These are phyloP conservation scores for Drosophila lacteicornis DNA, from an alignment of 1,140 invertebrate genomes.

Conservation along the genomic window DNA sequence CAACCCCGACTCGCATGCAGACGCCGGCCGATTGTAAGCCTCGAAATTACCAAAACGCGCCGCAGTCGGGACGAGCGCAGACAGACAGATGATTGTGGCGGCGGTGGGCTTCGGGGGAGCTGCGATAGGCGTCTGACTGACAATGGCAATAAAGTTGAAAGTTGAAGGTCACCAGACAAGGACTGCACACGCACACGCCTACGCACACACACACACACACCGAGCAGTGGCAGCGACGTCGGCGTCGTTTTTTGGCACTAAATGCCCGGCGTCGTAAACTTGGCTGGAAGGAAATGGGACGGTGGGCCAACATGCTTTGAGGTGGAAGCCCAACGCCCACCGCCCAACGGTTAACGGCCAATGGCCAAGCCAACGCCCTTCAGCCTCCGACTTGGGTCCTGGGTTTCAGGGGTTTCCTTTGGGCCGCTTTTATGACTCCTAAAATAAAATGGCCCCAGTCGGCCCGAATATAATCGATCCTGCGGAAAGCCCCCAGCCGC, in stretches of 20 bases:
- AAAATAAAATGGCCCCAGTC: conserved; percentile 63
- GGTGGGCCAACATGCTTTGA: conserved; percentile 43
- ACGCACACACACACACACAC: conserved; percentile 12
- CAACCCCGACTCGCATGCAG: conserved; percentile 3
- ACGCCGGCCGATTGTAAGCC: conserved; percentile 55
- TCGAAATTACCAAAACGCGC: conserved; percentile 75
- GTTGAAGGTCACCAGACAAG: conserved; percentile 82
- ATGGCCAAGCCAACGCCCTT: conserved; percentile 60
- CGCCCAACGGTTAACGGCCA: conserved; percentile 21
- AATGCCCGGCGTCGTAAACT: conserved; percentile 27
- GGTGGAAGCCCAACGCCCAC: conserved; percentile 25
- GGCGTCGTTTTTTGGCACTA: conserved; percentile 76
- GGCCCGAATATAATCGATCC: conserved; percentile 73
- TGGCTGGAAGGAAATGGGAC: neutral
- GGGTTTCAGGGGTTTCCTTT: conserved; percentile 18
- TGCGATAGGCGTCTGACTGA: conserved; percentile 57
- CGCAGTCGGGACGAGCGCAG: conserved; percentile 44
- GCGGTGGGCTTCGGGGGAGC: neutral
- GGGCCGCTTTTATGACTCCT: conserved; percentile 46
- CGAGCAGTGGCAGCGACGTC: conserved; percentile 19
- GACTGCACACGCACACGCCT: conserved; percentile 33
- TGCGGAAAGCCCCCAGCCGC: neutral
- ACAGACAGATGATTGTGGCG: conserved; percentile 22
- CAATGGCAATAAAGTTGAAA: conserved; percentile 83
- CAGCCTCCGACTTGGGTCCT: conserved; percentile 32